Conservation (phyloP, 2,113 vertebrate genomes). For the Callorhinus ursinus region DNA sequence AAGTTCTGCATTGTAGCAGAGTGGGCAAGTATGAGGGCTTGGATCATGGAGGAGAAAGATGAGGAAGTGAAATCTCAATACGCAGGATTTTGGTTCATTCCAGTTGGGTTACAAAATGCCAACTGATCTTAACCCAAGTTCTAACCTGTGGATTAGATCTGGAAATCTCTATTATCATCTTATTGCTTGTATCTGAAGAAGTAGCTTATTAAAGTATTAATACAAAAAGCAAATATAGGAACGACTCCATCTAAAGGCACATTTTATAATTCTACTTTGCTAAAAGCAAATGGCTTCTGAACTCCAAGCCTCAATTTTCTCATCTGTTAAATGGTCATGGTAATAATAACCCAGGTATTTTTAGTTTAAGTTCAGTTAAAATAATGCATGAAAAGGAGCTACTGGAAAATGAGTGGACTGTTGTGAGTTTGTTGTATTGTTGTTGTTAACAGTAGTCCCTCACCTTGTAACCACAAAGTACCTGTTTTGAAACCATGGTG, state of each 20-base stretch:
- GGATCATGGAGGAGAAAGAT: neutral
- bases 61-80: neutral
- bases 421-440: neutral
- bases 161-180: neutral
- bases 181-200: neutral
- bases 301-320: neutral
- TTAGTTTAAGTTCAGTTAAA: neutral
- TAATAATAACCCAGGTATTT: neutral
- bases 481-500: neutral
- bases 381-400: neutral
- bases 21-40: neutral
- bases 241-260: neutral
- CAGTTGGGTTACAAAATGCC: neutral
- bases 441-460: neutral
- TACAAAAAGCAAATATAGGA: neutral
- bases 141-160: neutral
- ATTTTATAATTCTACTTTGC: neutral
- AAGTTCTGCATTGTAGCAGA: neutral
- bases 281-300: slow-evolving; percentile 7
- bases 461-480: neutral
- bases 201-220: neutral
- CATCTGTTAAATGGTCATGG: neutral
- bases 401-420: neutral
- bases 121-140: neutral
- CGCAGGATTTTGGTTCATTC: neutral